Percentiles rank a stretch among this genome's conserved stretches.
Evolutionary conservation across 2,113 vertebrate species (phyloP).

Genomic region (Aramus guarauna): DNA sequence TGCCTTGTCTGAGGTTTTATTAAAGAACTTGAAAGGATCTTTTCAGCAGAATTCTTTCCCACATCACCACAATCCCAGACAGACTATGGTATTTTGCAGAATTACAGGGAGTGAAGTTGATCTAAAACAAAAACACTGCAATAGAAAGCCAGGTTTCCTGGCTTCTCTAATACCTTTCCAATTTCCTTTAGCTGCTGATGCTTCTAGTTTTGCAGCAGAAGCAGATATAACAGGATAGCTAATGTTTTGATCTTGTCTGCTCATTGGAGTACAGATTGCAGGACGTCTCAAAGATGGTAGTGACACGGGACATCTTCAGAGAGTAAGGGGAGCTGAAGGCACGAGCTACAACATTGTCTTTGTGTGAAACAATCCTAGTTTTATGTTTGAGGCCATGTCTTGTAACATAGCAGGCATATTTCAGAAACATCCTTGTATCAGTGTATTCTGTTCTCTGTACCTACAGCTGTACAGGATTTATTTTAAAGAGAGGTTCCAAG

Average conservation of each 20-base stretch:
- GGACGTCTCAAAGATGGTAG: background rate
- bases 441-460: background rate
- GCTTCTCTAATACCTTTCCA: background rate
- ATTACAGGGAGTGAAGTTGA: background rate
- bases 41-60: constrained; percentile 26
- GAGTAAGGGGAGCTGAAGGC: background rate
- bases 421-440: background rate
- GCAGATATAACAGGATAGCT: background rate
- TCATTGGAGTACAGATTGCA: background rate
- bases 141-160: background rate
- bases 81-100: constrained; percentile 31
- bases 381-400: background rate
- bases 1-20: constrained; percentile 11
- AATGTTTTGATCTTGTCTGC: background rate
- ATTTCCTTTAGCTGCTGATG: background rate
- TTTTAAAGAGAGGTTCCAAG: background rate
- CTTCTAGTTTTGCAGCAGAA: background rate
- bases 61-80: constrained; percentile 5
- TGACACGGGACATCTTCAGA: background rate
- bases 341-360: background rate
- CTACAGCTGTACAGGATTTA: background rate
- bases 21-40: constrained; percentile 31
- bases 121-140: background rate
- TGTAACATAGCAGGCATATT: background rate
- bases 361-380: background rate